Evolutionary conservation across 23 tunicate species (phyloP), one percentile per base, ranked within the genome.

Genomic region (Trididemnum miniatum): DNA sequence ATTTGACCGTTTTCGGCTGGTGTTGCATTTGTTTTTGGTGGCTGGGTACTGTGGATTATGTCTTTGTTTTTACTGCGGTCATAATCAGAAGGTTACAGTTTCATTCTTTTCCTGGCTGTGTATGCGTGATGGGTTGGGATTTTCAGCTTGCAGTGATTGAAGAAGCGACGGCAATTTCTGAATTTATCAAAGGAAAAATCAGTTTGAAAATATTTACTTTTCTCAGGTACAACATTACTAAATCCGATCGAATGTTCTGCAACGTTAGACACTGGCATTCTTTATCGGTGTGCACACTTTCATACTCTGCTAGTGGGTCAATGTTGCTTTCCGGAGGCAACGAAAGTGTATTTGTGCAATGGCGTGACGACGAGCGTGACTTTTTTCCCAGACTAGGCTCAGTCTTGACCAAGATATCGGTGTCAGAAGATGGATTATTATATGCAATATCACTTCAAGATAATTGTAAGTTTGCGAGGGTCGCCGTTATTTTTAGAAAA

Each of bases 301-400:
- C 74, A 0, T 93, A 51, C 62, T 71, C 93, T 2, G 51, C 92
- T 34, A 65, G 89, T 23, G 93, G 98, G 7, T 76, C 87, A 25
- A 72, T 71, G 35, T 30, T 88, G 44, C 52, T 88, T 4, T 93
- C 98, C 22, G 95, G 85, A 9, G 89, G 95, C 33, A 77, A 84
- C 22, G 98, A 93, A 74, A 66, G 87, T 57, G 98, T 93, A 0
- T 59, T 93, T 25, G 98, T 93, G 31, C 89, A 88, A 50, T 93
- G 93, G 92, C 60, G 23, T 23, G 65, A 37, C 4, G 85, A 74
- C 1, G 51, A 80, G 33, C 65, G 34, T 9, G 76, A 84, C 38
- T 93, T 93, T 72, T 37, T 87, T 1, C 93, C 98, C 0, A 80
- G 98, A 73, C 69, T 93, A 2, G 89, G 89, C 20, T 51, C 92